Conservation (phyloP, 2,797 vertebrate species). For the Anas bernieri region DNA sequence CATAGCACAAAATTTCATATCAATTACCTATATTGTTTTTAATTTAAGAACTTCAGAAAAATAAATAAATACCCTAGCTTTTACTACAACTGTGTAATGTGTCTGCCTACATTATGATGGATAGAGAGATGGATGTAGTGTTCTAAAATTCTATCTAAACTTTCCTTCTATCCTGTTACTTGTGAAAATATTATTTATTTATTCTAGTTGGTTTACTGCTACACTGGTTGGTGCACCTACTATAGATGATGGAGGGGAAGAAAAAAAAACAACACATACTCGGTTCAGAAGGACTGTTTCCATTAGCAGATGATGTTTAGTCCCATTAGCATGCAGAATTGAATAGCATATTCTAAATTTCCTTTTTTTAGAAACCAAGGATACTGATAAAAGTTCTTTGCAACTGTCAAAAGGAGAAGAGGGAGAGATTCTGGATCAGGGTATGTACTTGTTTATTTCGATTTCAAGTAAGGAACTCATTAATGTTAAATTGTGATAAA, state of each 20-base stretch:
- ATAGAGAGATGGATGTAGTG: not conserved
- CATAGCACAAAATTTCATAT: not conserved
- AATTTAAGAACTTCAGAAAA: not conserved
- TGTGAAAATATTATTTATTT: not conserved
- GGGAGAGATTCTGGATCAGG: constrained; percentile 84
- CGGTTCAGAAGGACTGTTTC: not conserved
- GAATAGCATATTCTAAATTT: constrained; percentile 26
- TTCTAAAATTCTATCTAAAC: not conserved
- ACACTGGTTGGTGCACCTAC: not conserved
- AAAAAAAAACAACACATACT: not conserved
- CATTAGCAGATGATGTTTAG: not conserved
- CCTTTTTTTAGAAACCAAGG: constrained; percentile 71
- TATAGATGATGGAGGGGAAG: not conserved
- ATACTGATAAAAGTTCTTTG: constrained; percentile 68
- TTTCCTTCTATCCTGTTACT: not conserved
- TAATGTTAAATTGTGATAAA: not conserved
- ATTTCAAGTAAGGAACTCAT: not conserved
- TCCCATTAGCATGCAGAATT: not conserved
- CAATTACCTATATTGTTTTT: not conserved
- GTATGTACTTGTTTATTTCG: constrained; percentile 78
- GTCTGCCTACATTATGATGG: not conserved
- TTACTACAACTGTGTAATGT: not conserved
- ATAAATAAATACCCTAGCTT: not conserved
- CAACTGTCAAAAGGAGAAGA: constrained; percentile 81
- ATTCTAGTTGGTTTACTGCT: not conserved